Percentiles rank a stretch among this genome's conserved stretches.
These are phyloP conservation scores for Acanthopleura granulata DNA, from an alignment of 2,888 invertebrate genomes.

Conservation along the genomic window DNA sequence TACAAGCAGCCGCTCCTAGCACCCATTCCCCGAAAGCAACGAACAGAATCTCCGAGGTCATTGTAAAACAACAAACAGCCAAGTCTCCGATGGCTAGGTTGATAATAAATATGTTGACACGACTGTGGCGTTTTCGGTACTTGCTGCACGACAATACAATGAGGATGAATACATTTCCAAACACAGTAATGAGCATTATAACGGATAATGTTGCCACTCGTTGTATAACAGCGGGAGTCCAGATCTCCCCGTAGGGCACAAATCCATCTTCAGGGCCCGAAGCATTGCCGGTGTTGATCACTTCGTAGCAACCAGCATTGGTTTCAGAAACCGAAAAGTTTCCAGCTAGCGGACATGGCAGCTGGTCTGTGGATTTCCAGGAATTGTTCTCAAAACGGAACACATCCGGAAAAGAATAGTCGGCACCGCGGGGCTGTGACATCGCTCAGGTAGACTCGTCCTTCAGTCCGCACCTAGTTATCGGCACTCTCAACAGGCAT, in stretches of 20 bases:
- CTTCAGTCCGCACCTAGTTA: too few relatives aligned
- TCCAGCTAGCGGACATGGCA: neutral
- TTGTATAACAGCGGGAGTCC: slow-evolving; percentile 69
- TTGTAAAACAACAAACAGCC: slow-evolving; percentile 68
- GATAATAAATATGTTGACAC: slow-evolving; percentile 71
- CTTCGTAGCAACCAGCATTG: neutral
- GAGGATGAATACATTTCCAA: slow-evolving; percentile 69
- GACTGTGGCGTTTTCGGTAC: slow-evolving; percentile 63
- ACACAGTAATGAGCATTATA: slow-evolving; percentile 66
- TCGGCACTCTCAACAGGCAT: too few relatives aligned
- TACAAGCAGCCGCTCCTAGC: slow-evolving; percentile 68
- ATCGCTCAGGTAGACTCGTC: too few relatives aligned
- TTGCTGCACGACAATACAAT: slow-evolving; percentile 66
- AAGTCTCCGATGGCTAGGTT: slow-evolving; percentile 70
- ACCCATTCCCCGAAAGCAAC: slow-evolving; percentile 70
- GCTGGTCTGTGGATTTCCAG: neutral
- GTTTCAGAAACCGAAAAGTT: neutral
- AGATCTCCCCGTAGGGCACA: slow-evolving; percentile 39
- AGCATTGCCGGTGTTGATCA: neutral
- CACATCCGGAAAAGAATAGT: too few relatives aligned
- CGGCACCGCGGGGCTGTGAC: too few relatives aligned
- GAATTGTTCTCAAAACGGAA: too few relatives aligned
- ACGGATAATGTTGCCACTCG: slow-evolving; percentile 66
- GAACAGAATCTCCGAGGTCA: slow-evolving; percentile 70
- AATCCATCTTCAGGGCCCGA: neutral